These are phyloP conservation scores for Kuschelorhynchus macadamiae DNA, from an alignment of 2,888 invertebrate species.

Conservation along the genomic window DNA sequence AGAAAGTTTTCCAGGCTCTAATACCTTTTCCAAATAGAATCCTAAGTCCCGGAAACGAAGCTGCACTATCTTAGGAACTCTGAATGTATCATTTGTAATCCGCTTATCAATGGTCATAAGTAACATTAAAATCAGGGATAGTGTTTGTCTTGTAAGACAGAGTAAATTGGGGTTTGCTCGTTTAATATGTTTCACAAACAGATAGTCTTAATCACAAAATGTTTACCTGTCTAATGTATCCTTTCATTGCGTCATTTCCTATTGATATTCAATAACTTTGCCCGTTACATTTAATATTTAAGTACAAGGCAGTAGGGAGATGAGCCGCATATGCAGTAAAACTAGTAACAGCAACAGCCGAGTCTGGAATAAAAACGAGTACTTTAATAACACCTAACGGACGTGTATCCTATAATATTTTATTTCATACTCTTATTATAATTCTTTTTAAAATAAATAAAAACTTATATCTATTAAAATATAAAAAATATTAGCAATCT, in stretches of 20 bases:
- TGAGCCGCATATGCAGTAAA: no score
- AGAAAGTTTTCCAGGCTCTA: slow-evolving; percentile 31
- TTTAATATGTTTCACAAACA: slow-evolving; percentile 37
- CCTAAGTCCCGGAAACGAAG: slow-evolving; percentile 45
- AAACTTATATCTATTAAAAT: no score
- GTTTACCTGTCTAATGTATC: slow-evolving; percentile 18
- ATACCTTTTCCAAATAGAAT: slow-evolving; percentile 40
- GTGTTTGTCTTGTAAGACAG: slow-evolving; percentile 41
- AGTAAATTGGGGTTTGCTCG: slow-evolving; percentile 31
- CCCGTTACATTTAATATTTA: not conserved
- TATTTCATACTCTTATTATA: no score
- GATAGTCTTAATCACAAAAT: slow-evolving; percentile 43
- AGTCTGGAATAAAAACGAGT: no score
- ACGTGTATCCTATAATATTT: no score
- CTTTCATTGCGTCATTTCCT: not conserved
- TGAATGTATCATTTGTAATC: slow-evolving; percentile 61
- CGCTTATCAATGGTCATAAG: slow-evolving; percentile 60
- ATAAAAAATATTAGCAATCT: no score
- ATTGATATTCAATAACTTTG: no score
- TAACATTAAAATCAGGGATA: slow-evolving; percentile 58
- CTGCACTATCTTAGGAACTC: slow-evolving; percentile 57
- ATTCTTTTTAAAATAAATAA: no score
- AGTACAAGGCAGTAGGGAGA: no score
- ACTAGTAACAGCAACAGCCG: no score
- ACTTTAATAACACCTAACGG: no score